These are phyloP conservation scores for Gavia stellata DNA, from an alignment of 2,113 vertebrate species.

Conservation along the genomic window DNA sequence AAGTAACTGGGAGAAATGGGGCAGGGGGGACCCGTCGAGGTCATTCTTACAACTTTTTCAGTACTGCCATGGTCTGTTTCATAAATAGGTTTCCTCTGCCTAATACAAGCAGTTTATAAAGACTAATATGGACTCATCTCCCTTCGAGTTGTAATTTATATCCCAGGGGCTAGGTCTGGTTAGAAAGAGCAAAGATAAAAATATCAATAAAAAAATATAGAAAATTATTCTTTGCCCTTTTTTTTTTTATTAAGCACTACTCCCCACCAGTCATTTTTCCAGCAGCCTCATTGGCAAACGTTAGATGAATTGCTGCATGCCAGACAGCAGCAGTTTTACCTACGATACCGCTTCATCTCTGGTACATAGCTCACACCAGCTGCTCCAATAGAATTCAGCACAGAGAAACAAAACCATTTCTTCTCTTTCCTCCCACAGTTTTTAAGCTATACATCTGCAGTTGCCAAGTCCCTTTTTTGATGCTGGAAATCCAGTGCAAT, in stretches of 20 bases:
- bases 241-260: neutral
- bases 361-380: neutral
- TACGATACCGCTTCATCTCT: neutral
- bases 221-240: neutral
- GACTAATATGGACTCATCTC: neutral
- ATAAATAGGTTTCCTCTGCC: neutral
- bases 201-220: neutral
- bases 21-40: neutral
- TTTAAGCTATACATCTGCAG: neutral
- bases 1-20: neutral
- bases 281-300: neutral
- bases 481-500: neutral
- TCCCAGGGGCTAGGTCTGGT: neutral
- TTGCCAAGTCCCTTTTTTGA: neutral
- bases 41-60: neutral
- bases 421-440: neutral
- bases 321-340: neutral
- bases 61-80: neutral
- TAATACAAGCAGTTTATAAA: neutral
- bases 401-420: neutral
- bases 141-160: neutral
- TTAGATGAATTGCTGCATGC: neutral
- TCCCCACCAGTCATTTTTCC: neutral
- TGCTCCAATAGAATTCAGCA: neutral
- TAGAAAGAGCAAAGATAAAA: neutral